Base-by-base conservation (phyloP, 2,113 vertebrate species). In the Sphyrna mokarran region DNA sequence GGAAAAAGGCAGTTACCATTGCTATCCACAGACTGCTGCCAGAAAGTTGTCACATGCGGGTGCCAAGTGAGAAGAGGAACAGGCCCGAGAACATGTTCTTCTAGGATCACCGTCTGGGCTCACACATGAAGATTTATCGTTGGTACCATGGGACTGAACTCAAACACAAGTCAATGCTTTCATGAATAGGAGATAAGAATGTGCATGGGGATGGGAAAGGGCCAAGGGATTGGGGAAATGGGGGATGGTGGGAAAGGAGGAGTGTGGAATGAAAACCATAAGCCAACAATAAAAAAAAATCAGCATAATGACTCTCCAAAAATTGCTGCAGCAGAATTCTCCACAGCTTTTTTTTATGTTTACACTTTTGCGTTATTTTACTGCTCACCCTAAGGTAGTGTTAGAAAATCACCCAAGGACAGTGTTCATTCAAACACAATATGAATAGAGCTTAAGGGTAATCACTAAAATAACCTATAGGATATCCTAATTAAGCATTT, bases 381-480 rank as follows among this genome's bases (percentile, higher is more conserved):
- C 43, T 95, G 94, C 40, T 43, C 26, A 95, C 68, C 26, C 94
- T 16, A 5, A 40, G 11, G 26, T 54, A 33, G 72, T 14, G 48
- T 26, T 14, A 95, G 23, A 48, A 95, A 72, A 94, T 43, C 22
- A 94, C 68, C 69, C 94, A 95, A 72, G 94, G 68, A 95, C 68
- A 95, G 43, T 54, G 37, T 40, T 72, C 66, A 95, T 72, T 95
- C 94, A 95, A 95, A 48, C 54, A 72, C 23, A 95, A 72, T 94
- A 94, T 72, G 37, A 72, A 54, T 43, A 43, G 40, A 72, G 94
- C 94, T 95, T 95, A 54, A 72, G 68, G 69, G 37, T 54, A 48
- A 95, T 95, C 94, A 95, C 68, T 26, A 54, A 54, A 95, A 95
- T 95, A 95, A 95, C 69, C 26, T 43, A 91, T 66, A 91, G 61